A percentile compares a stretch with the other conserved stretches of the same genome.
Conservation (phyloP, 2,888 invertebrate genomes). For the Tetragnatha montana region DNA sequence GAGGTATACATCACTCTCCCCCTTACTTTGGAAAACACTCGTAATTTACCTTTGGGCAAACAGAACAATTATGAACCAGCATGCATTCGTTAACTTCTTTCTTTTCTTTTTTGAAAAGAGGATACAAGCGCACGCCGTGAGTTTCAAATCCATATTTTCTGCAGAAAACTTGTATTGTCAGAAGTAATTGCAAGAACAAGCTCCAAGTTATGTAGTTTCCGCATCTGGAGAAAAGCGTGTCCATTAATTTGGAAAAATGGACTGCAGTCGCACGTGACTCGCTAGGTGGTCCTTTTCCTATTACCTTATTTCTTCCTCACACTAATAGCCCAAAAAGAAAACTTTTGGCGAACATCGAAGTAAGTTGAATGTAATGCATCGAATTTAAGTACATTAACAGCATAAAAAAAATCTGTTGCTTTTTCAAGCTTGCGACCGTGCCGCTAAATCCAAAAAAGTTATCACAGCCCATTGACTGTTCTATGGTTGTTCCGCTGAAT, state of each 20-base stretch:
- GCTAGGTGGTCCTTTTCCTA: constrained; percentile 55
- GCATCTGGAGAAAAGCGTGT: constrained; percentile 51
- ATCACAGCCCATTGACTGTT: too few relatives aligned
- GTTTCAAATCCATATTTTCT: constrained; percentile 45
- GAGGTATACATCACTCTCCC: neutral
- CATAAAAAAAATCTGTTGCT: neutral
- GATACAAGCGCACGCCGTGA: constrained; percentile 29
- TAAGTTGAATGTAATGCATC: too few relatives aligned
- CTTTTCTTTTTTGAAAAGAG: constrained; percentile 2
- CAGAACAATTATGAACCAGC: constrained; percentile 30
- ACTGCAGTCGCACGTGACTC: constrained; percentile 61
- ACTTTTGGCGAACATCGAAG: neutral
- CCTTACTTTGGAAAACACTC: neutral
- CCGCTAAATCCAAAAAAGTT: too few relatives aligned
- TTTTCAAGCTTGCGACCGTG: too few relatives aligned
- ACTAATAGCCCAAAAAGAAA: neutral
- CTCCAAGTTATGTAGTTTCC: constrained; percentile 57
- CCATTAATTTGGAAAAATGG: constrained; percentile 65
- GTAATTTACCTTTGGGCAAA: neutral
- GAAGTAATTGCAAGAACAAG: constrained; percentile 67
- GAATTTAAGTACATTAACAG: neutral
- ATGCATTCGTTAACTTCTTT: constrained; percentile 26
- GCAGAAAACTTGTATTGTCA: constrained; percentile 61
- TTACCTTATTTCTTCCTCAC: neutral
- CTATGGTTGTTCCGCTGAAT: too few relatives aligned